phyloP scores from a whole-genome alignment of 2,888 invertebrate species.

The Pegoplata infirma region DNA sequence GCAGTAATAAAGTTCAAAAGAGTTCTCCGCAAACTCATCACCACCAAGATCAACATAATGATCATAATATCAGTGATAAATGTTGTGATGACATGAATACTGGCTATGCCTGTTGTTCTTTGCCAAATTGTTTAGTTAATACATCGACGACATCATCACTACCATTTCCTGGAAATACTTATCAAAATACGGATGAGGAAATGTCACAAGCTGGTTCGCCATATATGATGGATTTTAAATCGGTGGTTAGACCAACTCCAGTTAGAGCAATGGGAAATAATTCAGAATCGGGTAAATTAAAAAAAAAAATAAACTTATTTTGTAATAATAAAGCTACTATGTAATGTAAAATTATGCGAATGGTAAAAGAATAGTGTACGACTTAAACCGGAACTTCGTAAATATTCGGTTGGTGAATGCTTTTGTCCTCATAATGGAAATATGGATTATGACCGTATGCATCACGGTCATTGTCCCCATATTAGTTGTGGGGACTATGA shows the following conservation, averaged over 20 bases:
- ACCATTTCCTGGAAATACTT: constrained; percentile 24
- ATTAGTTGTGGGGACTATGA: too few relatives aligned
- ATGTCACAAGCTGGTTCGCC: constrained; percentile 14
- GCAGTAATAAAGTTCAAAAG: constrained; percentile 62
- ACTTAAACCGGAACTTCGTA: too few relatives aligned
- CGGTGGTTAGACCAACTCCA: constrained; percentile 74
- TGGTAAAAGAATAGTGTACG: too few relatives aligned
- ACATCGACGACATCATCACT: constrained; percentile 46
- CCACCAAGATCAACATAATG: constrained; percentile 3
- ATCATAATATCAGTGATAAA: constrained; percentile 20
- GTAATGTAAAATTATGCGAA: too few relatives aligned
- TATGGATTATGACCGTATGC: too few relatives aligned
- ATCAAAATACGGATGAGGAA: constrained; percentile 20
- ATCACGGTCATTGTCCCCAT: too few relatives aligned
- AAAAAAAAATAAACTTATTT: too few relatives aligned
- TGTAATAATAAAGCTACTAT: too few relatives aligned
- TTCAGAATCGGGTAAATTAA: constrained; percentile 69
- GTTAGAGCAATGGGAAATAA: constrained; percentile 69
- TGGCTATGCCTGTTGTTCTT: constrained; percentile 69
- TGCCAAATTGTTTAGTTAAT: constrained; percentile 67
- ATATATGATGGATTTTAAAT: constrained; percentile 72
- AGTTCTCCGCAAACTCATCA: not conserved
- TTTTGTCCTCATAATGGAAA: too few relatives aligned
- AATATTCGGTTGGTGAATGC: too few relatives aligned
- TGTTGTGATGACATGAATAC: constrained; percentile 67